Evolutionary conservation across 2,888 invertebrate genomes (phyloP), one percentile per base, ranked within the genome.

Genomic region (Chloroclysta siterata): DNA sequence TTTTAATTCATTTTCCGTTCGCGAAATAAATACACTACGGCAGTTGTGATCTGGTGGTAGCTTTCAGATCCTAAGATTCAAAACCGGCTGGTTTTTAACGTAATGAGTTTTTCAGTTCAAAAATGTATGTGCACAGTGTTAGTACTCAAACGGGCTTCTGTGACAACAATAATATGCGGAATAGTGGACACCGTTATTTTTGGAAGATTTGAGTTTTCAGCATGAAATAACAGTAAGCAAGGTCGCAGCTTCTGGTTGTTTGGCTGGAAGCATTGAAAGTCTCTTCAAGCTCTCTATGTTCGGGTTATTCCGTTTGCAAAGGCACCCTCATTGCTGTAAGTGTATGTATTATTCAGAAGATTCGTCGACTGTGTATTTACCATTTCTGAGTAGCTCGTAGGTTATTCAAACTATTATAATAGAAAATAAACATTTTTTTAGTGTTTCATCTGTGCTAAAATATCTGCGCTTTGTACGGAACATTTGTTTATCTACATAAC

Each of bases 341-440:
- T 79, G 77, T 78, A 84, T 84, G 84, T 82, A 79, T 84, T 84
- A 84, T 84, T 84, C 85, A 84, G 22, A 29, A 77, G 74, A 41
- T 55, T 66, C 72, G 61, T 65, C 67, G 41, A 63, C 67, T 55
- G 59, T 60, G 62, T 65, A 66, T 66, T 67, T 63, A 64, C 60
- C 60, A 64, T 67, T 56, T 61, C 51, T 53, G 46, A 58, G 52
- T 65, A 50, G 50, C 55, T 61, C 48, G 44, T 51, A n/a, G 47
- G 39, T 57, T 46, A 50, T 60, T 64, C 57, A 48, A 51, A 61
- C 55, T 42, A 53, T 60, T 59, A 33, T 52, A 44, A 46, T 17
- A 11, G 4, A 46, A 46, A 46, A 46, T 46, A 17, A 39, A 39
- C 1, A 46, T 46, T 17, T 46, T 46, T 17, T 11, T 46, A 7